Base-by-base conservation (phyloP, 37 sponge, comb jelly and placozoan genomes). In the Mnemiopsis leidyi region DNA sequence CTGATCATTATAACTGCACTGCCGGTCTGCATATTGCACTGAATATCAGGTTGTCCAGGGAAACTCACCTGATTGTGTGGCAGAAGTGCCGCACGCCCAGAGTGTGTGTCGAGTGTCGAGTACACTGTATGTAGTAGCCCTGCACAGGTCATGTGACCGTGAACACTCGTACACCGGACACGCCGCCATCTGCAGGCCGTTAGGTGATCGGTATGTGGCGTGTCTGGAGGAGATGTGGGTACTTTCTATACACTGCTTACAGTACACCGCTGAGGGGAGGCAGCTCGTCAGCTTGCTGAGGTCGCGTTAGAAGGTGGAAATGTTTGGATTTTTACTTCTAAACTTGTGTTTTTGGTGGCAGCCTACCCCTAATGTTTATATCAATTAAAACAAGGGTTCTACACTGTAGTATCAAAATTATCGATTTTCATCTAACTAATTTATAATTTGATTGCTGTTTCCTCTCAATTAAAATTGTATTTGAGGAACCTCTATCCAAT, bases 181-280 rank as follows among this genome's bases (percentile, higher is more conserved):
- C 25, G 5, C 75, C 5, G 75, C 25, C 30, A 71, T 7, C 30
- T 29, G 75, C n/a, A 71, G 75, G 3, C 75, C 75, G 30, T 71
- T 29, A 28, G 75, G 20, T 13, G 30, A 29, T 5, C 30, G 3
- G 75, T 29, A 71, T 71, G 5, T n/a, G 21, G 61, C 13, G 61
- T 48, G 13, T 5, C 61, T 5, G 5, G 61, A 5, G 5, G 61
- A 48, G 5, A 48, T 48, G 61, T 48, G 61, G 61, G 61, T 48
- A 48, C 61, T 48, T 71, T 71, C 75, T 29, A 71, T 71, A 71
- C 75, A 71, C 75, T 71, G 75, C 30, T 28, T 71, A 18, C 75
- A 71, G 75, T 71, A 18, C 75, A 71, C 30, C 5, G 75, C 30
- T 71, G 30, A 7, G 25, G 75, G n/a, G n/a, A n/a, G n/a, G n/a